Evolutionary conservation across 2,113 vertebrate genomes (phyloP).

Genomic region (Oceanites oceanicus): DNA sequence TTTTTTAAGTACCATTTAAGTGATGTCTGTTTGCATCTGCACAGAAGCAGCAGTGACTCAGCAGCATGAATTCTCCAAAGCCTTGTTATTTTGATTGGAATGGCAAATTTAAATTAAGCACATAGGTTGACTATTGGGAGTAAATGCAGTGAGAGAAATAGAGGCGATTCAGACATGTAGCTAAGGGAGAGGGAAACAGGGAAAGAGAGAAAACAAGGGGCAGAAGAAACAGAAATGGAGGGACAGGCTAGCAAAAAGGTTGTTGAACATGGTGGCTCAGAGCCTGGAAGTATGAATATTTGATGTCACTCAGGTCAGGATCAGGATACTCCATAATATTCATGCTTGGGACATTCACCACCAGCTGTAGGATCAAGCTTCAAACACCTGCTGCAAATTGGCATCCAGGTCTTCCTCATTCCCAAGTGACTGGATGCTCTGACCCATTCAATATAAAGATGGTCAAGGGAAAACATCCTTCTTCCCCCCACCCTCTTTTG

Average conservation of each 20-base stretch:
- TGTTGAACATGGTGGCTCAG: not conserved
- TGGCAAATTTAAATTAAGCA: slow-evolving; percentile 36
- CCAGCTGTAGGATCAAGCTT: not conserved
- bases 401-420: not conserved
- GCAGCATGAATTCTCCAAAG: slow-evolving; percentile 31
- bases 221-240: not conserved
- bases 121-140: not conserved
- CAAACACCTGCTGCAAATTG: not conserved
- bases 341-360: not conserved
- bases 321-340: not conserved
- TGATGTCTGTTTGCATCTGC: slow-evolving; percentile 34
- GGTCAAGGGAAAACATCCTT: not conserved
- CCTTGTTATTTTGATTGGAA: slow-evolving; percentile 44
- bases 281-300: not conserved
- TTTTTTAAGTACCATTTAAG: slow-evolving; percentile 50
- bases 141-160: not conserved
- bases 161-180: not conserved
- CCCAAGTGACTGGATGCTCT: not conserved
- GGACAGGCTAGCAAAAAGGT: not conserved
- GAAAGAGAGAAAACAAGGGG: not conserved
- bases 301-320: not conserved
- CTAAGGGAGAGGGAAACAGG: not conserved
- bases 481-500: not conserved
- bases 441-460: not conserved
- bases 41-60: slow-evolving; percentile 46